Base-by-base conservation (phyloP, 2,113 vertebrate species). In the Anas platyrhynchos region DNA sequence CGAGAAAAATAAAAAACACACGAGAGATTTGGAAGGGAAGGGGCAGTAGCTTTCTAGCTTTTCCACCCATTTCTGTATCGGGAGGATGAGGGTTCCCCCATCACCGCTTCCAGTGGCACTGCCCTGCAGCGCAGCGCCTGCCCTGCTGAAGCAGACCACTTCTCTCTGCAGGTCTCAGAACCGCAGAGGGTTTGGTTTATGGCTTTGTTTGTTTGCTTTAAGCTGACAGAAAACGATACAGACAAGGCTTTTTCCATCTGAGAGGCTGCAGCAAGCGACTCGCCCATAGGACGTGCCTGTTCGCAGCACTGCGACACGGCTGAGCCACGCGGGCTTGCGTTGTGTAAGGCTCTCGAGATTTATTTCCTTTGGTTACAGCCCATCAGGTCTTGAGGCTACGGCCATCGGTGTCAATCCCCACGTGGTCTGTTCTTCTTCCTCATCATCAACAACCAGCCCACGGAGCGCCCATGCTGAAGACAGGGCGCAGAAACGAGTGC, bases 311-410 rank as follows among this genome's bases (percentile, higher is more conserved):
- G 87, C 74, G 83, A 88, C 81, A 77, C 76, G 86, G 88, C 93
- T 83, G 91, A 96, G 86, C 83, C 86, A 74, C 86, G 88, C 32
- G 88, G 62, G 96, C 89, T 94, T 91, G 89, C 80, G 72, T 96
- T 96, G 93, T 83, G 82, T 88, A 95, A 92, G 88, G 89, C 82
- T 86, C 78, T 86, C 74, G 59, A 80, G 89, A 89, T 94, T 95
- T 96, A 86, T 94, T 94, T 89, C 81, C 88, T 90, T 93, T 88
- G 79, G 94, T 96, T 88, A 91, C 91, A 94, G 76, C 91, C 91
- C 89, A 67, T 94, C 59, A 63, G 81, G 91, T 93, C 95, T 96
- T 91, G 85, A 94, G 88, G 88, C 89, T 91, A 77, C 89, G 63
- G 8, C 85, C 95, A 93, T 94, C 88, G 95, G 89, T 77, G 76